Base-by-base conservation (phyloP, 2,888 invertebrate species). In the Argyresthia goedartella region DNA sequence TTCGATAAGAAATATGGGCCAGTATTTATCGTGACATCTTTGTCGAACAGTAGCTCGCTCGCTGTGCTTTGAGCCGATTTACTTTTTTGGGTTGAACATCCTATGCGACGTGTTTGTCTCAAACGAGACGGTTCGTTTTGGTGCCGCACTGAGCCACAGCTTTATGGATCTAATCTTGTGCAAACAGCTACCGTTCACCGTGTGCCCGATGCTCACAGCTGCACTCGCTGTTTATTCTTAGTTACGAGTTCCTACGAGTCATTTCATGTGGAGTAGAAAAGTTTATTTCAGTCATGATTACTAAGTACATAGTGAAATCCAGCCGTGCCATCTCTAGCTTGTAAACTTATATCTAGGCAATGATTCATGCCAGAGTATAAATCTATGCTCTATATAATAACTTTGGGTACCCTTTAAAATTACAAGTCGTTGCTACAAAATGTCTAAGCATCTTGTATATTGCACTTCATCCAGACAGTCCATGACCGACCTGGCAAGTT, bases 91-190 rank as follows among this genome's bases (percentile, higher is more conserved):
- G 25, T 25, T 25, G 25, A 25, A 25, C 25, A 25, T 25, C 25
- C 25, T 2, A 25, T 4, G 25, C 25, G 25, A 25, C 25, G 25
- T 6, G 25, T 6, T 25, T 25, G 25, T 25, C 2, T 25, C 25
- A 25, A 25, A 6, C 25, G 25, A 11, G 51, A 53, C 53, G 52
- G 53, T 63, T 57, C 56, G 63, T 66, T 64, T 62, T 25, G 62
- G 60, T 61, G 59, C 58, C 61, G 59, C 66, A 56, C 13, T 36
- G 14, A 57, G 63, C 62, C 69, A 64, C 71, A 70, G 67, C 71
- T 75, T 73, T 71, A 68, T 64, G 66, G 69, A 71, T 70, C 73
- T 73, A 72, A 76, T 74, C 76, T 74, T 71, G 64, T 63, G 65
- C 74, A 76, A 76, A 76, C 72, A 73, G 63, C 65, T 63, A 57